Percentiles rank a stretch among this genome's conserved stretches.
These are phyloP conservation scores for Recurvirostra avosetta DNA, from an alignment of 2,113 vertebrate genomes.

Conservation along the genomic window DNA sequence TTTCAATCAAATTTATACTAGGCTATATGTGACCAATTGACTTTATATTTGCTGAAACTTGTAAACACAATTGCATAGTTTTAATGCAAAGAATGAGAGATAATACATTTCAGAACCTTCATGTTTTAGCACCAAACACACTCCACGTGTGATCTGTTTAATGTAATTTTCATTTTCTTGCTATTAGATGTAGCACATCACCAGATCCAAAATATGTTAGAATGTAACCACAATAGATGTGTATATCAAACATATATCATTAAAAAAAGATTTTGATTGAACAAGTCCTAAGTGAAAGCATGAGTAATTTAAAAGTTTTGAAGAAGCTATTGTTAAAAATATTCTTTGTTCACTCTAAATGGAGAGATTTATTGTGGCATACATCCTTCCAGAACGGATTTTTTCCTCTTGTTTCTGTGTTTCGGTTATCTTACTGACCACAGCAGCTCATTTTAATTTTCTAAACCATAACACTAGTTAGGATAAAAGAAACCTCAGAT, in stretches of 20 bases:
- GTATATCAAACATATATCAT: background rate
- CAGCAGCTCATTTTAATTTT: background rate
- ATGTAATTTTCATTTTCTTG: background rate
- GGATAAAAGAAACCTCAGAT: background rate
- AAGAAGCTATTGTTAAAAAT: background rate
- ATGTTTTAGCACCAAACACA: background rate
- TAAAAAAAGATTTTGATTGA: background rate
- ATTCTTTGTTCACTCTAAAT: background rate
- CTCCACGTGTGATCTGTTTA: background rate
- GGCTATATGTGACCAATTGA: background rate
- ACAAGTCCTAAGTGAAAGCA: background rate
- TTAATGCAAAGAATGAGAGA: background rate
- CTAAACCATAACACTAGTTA: background rate
- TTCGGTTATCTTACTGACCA: background rate
- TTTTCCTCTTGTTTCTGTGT: background rate
- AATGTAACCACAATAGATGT: background rate
- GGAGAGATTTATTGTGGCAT: background rate
- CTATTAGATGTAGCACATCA: background rate
- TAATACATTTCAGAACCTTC: background rate
- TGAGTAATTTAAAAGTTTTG: background rate
- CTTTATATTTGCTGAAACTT: background rate
- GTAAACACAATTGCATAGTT: background rate
- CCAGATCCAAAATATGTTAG: background rate
- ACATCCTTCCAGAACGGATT: background rate
- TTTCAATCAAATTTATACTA: background rate